Base-by-base conservation (phyloP, 2,113 vertebrate genomes). In the Puffinus mauretanicus region DNA sequence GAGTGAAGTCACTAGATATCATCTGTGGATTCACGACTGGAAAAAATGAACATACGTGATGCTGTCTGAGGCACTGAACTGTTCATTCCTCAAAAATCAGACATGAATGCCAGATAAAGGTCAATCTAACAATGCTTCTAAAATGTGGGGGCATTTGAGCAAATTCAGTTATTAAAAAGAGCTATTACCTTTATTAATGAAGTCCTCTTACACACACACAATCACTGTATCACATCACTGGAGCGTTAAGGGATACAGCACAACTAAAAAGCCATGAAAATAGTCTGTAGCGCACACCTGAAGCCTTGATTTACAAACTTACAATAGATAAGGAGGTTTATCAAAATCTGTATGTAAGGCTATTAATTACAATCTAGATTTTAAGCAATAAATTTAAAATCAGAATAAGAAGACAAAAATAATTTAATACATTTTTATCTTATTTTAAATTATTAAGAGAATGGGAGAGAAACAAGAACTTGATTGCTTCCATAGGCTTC, bases 311-410 rank as follows among this genome's bases (percentile, higher is more conserved):
- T 61, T 69, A 36, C 30, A 76, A 76, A 78, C 29, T 76, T 57
- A 6, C 1, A 78, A 77, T 13, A 57, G 13, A 66, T 9, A 27
- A 12, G 14, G 29, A 94, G 4, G 32, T 52, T 87, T 79, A 85
- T 44, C 38, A 71, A 75, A 15, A 76, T 52, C 40, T 57, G 17
- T 46, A 78, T 78, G 46, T 36, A 86, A 61, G 22, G 13, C 38
- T 76, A 38, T 40, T 91, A 65, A 89, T 66, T 55, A 75, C 7
- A 38, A 47, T 20, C 12, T 71, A 62, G 18, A 7, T 66, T 75
- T 87, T 76, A 87, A 92, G 62, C 20, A 90, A 82, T 55, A 85
- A 49, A 71, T 78, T 81, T 64, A 29, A 91, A 95, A 93, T 79
- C 42, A 38, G 26, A 85, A 79, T 5, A 22, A n/a, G 85, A 87